These are phyloP conservation scores for Microdon myrmicae DNA, from an alignment of 2,888 invertebrate genomes.

Conservation along the genomic window DNA sequence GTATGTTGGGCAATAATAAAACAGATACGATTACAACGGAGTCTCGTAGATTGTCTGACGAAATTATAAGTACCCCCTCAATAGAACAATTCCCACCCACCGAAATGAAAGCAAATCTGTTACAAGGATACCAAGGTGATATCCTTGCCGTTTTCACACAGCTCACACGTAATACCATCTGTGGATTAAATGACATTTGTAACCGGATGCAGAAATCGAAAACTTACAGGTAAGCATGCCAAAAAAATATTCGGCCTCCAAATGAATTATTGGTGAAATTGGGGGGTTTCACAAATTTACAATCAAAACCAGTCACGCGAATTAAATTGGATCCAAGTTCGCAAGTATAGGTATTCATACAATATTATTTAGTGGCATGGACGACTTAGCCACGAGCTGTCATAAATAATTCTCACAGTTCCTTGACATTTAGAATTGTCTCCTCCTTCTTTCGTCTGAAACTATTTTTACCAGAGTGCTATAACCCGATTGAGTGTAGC, in stretches of 20 bases:
- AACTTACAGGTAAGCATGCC: slow-evolving; percentile 59
- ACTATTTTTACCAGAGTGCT: no score
- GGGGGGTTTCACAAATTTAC: no score
- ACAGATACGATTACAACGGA: slow-evolving; percentile 16
- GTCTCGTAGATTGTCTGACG: no score
- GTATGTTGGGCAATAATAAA: slow-evolving; percentile 10
- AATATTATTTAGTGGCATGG: no score
- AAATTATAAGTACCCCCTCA: slow-evolving; percentile 6
- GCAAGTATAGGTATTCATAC: no score
- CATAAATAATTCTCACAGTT: no score
- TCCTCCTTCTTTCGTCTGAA: no score
- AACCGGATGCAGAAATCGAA: slow-evolving; percentile 58
- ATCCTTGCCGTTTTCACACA: slow-evolving; percentile 62
- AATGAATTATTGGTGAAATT: slow-evolving; percentile 1
- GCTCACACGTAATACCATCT: slow-evolving; percentile 58
- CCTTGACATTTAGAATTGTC: no score
- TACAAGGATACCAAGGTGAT: slow-evolving; percentile 58
- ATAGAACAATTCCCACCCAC: slow-evolving; percentile 17
- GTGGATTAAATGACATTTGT: slow-evolving; percentile 55
- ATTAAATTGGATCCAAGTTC: no score
- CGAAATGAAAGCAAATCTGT: slow-evolving; percentile 21
- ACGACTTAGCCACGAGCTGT: no score
- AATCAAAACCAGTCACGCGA: no score
- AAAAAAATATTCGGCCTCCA: background rate
- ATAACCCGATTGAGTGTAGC: no score